These are phyloP conservation scores for Thelaira solivaga DNA, from an alignment of 2,888 invertebrate species.

Conservation along the genomic window DNA sequence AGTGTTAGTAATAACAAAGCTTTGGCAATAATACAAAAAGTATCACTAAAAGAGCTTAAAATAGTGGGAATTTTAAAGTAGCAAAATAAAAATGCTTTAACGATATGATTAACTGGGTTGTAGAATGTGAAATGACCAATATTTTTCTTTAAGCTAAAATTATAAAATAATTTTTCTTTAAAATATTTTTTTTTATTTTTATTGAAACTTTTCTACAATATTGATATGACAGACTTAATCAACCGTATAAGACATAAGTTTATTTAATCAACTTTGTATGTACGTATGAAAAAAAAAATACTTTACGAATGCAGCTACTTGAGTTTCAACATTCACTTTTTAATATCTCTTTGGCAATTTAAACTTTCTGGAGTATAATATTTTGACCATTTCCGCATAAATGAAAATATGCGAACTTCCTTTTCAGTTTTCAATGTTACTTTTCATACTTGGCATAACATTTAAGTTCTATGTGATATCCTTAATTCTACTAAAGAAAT, in stretches of 20 bases:
- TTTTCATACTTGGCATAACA: background rate
- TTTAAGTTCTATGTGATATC: slow-evolving; percentile 43
- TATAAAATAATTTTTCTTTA: background rate
- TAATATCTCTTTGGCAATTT: slow-evolving; percentile 23
- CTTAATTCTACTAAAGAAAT: slow-evolving; percentile 43
- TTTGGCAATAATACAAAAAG: no score
- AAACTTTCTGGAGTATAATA: slow-evolving; percentile 41
- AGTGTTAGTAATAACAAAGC: no score
- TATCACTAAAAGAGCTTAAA: no score
- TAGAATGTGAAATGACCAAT: no score
- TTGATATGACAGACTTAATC: slow-evolving; percentile 35
- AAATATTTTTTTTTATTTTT: slow-evolving; percentile 16
- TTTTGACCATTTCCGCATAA: slow-evolving; percentile 42
- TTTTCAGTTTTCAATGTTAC: slow-evolving; percentile 10
- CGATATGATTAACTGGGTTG: no score
- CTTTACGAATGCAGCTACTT: no score
- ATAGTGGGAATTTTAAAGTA: no score
- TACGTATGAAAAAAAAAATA: no score
- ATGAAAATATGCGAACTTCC: slow-evolving; percentile 37
- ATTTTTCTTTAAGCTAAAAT: background rate
- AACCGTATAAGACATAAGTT: slow-evolving; percentile 8
- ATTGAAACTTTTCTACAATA: slow-evolving; percentile 18
- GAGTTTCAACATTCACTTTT: no score
- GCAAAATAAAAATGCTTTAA: no score
- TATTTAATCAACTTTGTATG: no score